Evolutionary conservation across 1,140 invertebrate genomes (phyloP), one percentile per base, ranked within the genome.

Genomic region (Heliconius melpomene): DNA sequence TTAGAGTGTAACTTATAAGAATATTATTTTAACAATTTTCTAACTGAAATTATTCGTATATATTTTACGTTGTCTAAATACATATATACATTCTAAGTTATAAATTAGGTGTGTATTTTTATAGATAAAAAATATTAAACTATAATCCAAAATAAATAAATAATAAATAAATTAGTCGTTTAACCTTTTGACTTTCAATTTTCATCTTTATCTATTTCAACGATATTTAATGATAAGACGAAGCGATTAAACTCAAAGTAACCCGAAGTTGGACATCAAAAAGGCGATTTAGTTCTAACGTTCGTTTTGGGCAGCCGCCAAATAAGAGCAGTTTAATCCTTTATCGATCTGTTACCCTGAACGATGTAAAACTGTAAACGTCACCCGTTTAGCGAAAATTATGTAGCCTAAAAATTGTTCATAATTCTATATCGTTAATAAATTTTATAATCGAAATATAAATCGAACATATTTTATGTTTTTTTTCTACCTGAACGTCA

Each of bases 271-370:
- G 1, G 36, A 32, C 38, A 72, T 80, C 72, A 77, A 74, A 77
- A 32, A 70, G 52, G 29, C 71, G 60, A 66, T 57, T 57, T 52
- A 76, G 38, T 77, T 74, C 75, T 77, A 36, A n/a, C 52, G 32
- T 77, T 75, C 46, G 71, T 77, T 80, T 77, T 80, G 54, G 72
- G 54, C 46, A 57, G 71, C 73, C 72, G 75, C 71, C 29, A 77
- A 74, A 72, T 74, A 76, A 38, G 29, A 76, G 72, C 74, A 77
- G 52, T 77, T 72, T 50, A 77, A 80, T 77, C 71, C 75, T 74
- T 77, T 77, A 74, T 80, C 72, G 79, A 77, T 77, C 70, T 77
- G 8, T 46, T 72, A 70, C 29, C 72, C 73, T 36, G 32, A 60
- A 60, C 60, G 23, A 23, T 13, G 32, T 66, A 26, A 72, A 79